These are phyloP conservation scores for Drosophila kanapiae DNA, from an alignment of 1,140 invertebrate species.

Conservation along the genomic window DNA sequence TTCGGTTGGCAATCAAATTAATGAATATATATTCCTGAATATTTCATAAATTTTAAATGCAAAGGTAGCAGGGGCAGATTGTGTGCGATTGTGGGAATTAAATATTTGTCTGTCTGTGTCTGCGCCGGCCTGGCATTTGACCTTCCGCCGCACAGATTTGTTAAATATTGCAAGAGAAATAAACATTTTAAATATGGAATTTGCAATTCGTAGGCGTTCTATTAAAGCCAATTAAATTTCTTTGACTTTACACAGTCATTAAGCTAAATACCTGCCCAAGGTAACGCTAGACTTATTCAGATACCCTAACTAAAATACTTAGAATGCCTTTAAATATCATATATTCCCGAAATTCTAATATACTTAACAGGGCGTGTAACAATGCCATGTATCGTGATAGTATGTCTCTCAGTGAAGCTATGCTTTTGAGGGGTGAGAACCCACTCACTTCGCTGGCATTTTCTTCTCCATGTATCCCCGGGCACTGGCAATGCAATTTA, in stretches of 20 bases:
- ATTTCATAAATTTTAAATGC: slow-evolving; percentile 39
- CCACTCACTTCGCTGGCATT: slow-evolving; percentile 1
- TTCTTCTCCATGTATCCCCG: neutral
- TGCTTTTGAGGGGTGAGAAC: neutral
- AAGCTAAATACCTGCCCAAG: neutral
- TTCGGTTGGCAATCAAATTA: slow-evolving; percentile 49
- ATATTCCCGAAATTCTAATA: neutral
- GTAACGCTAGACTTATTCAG: neutral
- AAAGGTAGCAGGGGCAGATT: slow-evolving; percentile 10
- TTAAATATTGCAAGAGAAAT: slow-evolving; percentile 60
- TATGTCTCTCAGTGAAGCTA: neutral
- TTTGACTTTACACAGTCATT: neutral
- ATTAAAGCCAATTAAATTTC: slow-evolving; percentile 1
- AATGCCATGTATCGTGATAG: neutral
- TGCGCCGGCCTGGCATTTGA: slow-evolving; percentile 30
- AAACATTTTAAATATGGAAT: slow-evolving; percentile 3
- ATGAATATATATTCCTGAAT: slow-evolving; percentile 49
- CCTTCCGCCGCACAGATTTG: slow-evolving; percentile 31
- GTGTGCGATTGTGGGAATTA: slow-evolving; percentile 50
- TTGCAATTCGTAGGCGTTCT: neutral
- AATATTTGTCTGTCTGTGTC: slow-evolving; percentile 23
- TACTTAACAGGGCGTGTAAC: neutral
- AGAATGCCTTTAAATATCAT: neutral
- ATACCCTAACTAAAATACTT: neutral
- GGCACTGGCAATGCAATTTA: slow-evolving; percentile 62